phyloP scores from a whole-genome alignment of 2,888 invertebrate genomes.

The Tortricodes alternella region DNA sequence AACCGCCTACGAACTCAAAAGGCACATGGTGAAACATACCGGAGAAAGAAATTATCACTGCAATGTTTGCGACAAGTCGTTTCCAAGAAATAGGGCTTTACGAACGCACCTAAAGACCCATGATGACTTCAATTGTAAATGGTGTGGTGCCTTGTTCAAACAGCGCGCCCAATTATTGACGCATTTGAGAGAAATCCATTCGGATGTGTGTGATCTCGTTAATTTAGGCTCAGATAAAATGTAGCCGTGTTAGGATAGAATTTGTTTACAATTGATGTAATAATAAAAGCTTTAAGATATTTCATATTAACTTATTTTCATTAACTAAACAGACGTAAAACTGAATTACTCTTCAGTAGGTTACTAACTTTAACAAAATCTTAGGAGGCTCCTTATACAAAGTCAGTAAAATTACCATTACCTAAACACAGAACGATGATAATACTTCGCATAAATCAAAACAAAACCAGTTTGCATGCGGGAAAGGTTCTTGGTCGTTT shows the following conservation, averaged over 20 bases:
- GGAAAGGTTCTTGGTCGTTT: background rate
- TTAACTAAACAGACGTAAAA: too few relatives aligned
- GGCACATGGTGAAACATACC: constrained; percentile 68
- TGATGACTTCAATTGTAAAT: constrained; percentile 57
- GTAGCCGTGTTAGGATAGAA: background rate
- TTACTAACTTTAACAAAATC: too few relatives aligned
- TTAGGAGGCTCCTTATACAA: too few relatives aligned
- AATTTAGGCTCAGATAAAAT: constrained; percentile 17
- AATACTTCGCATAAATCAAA: background rate
- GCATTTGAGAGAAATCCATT: constrained; percentile 51
- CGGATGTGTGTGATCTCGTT: constrained; percentile 45
- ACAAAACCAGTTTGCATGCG: constrained; percentile 15
- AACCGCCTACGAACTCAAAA: constrained; percentile 66
- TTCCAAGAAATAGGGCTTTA: constrained; percentile 58
- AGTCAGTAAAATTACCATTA: background rate
- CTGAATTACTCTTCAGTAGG: too few relatives aligned
- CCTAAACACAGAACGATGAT: background rate
- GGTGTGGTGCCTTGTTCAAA: constrained; percentile 55
- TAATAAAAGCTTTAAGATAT: constrained; percentile 22
- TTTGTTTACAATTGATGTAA: background rate
- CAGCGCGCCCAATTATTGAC: constrained; percentile 48
- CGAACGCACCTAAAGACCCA: constrained; percentile 64
- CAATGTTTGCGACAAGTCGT: constrained; percentile 61
- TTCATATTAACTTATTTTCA: background rate
- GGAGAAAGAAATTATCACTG: constrained; percentile 65